These are phyloP conservation scores for Columbina picui DNA, from an alignment of 2,113 vertebrate species.

Conservation along the genomic window DNA sequence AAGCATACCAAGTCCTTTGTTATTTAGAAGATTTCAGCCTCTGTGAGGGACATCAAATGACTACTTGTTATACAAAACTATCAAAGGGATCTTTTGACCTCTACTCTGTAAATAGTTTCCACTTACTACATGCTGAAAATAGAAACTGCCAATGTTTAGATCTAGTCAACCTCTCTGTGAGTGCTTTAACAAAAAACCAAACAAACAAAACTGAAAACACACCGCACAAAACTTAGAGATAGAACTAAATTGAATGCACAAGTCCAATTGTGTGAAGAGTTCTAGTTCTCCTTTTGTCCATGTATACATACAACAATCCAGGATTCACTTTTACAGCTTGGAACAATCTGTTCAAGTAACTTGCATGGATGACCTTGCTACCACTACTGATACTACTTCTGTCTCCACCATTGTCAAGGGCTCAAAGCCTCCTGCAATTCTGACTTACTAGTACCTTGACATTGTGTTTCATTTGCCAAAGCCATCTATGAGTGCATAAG, in stretches of 20 bases:
- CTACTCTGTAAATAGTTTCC: slow-evolving; percentile 20
- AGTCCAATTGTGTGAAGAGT: background rate
- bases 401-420: background rate
- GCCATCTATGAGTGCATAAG: accelerated
- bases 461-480: background rate
- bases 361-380: background rate
- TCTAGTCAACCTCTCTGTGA: background rate
- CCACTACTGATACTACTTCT: background rate
- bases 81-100: slow-evolving; percentile 65
- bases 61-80: slow-evolving; percentile 63
- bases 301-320: background rate
- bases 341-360: background rate
- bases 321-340: background rate
- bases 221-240: background rate
- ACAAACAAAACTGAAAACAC: accelerated
- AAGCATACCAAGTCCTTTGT: slow-evolving; percentile 98
- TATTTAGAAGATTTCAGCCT: slow-evolving; percentile 84
- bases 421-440: background rate
- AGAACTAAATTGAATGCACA: background rate
- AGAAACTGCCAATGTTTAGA: background rate
- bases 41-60: slow-evolving; percentile 65
- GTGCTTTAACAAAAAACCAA: background rate
- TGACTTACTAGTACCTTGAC: background rate
- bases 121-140: background rate
- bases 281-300: background rate